A percentile compares a stretch with the other conserved stretches of the same genome.
Evolutionary conservation across 2,888 invertebrate species (phyloP).

Genomic region (Heliconius hortense): DNA sequence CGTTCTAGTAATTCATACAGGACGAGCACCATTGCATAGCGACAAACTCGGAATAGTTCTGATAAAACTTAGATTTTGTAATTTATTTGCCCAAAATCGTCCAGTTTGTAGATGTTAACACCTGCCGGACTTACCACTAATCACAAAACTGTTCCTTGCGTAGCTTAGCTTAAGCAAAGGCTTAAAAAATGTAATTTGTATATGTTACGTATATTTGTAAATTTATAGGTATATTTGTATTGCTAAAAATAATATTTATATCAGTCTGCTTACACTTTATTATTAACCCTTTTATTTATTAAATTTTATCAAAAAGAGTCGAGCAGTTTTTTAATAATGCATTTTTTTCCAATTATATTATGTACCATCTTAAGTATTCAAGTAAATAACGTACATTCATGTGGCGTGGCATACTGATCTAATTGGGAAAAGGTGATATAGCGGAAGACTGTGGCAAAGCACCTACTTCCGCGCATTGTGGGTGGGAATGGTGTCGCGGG

Average conservation of each 20-base stretch:
- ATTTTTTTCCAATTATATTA: too few relatives aligned
- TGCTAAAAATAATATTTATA: too few relatives aligned
- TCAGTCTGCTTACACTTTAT: too few relatives aligned
- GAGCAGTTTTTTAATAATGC: too few relatives aligned
- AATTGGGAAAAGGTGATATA: conserved; percentile 51
- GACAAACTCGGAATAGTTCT: conserved; percentile 34
- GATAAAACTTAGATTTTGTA: conserved; percentile 13
- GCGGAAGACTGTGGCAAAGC: conserved; percentile 56
- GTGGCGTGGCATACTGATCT: conserved; percentile 43
- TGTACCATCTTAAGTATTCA: too few relatives aligned
- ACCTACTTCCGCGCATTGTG: conserved; percentile 67
- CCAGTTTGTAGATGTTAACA: background rate
- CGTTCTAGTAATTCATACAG: conserved; percentile 28
- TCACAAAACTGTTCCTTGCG: too few relatives aligned
- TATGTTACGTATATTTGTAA: too few relatives aligned
- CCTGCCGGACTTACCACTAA: background rate
- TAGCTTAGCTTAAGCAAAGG: too few relatives aligned
- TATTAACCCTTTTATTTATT: too few relatives aligned
- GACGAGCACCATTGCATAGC: conserved; percentile 34
- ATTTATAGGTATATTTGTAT: too few relatives aligned
- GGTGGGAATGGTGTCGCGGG: conserved; percentile 55
- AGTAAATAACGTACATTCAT: conserved; percentile 12
- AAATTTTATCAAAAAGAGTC: too few relatives aligned
- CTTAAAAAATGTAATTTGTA: too few relatives aligned
- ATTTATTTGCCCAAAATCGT: conserved; percentile 5